A percentile compares a stretch with the other conserved stretches of the same genome.
phyloP scores from a whole-genome alignment of 2,797 vertebrate genomes.

The Acanthiza pusilla region DNA sequence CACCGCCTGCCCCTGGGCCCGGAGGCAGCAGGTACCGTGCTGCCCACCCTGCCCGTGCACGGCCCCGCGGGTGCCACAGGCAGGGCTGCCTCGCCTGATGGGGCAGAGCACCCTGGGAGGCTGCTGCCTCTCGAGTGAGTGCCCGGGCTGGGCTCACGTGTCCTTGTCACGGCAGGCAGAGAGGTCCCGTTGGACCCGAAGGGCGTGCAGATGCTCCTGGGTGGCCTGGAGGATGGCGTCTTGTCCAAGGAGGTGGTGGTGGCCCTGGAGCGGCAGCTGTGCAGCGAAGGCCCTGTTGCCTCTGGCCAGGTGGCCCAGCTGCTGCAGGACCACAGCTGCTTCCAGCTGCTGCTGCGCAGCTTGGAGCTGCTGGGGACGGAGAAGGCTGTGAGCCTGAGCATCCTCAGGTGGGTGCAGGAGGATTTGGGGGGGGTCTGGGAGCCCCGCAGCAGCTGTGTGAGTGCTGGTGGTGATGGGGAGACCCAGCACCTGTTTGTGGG shows the following conservation, averaged over 20 bases:
- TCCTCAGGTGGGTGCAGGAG: conserved; percentile 75
- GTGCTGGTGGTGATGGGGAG: neutral
- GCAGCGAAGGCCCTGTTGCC: conserved; percentile 60
- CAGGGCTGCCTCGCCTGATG: rapidly evolving
- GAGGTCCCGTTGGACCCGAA: neutral
- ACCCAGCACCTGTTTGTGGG: rapidly evolving
- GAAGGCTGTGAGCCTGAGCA: conserved; percentile 78
- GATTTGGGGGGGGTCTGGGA: neutral
- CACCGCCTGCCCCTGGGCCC: conserved; percentile 52
- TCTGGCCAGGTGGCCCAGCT: conserved; percentile 72
- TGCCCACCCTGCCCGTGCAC: rapidly evolving
- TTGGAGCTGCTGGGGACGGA: conserved; percentile 84
- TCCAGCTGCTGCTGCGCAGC: conserved; percentile 83
- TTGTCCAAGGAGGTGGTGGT: conserved; percentile 84
- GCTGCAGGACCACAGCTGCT: conserved; percentile 79
- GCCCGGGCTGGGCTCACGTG: neutral
- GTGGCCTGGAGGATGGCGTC: conserved; percentile 74
- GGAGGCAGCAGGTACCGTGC: neutral
- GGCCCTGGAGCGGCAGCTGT: conserved; percentile 86
- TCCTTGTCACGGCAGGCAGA: neutral
- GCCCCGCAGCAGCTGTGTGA: neutral
- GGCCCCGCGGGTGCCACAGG: rapidly evolving
- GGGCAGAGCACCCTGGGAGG: neutral
- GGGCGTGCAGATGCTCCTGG: conserved; percentile 70
- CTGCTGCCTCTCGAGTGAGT: rapidly evolving